Percentiles rank a stretch among this genome's conserved stretches.
phyloP scores from a whole-genome alignment of 2,797 vertebrate genomes.

The Gymnoscopelus microlampas region DNA sequence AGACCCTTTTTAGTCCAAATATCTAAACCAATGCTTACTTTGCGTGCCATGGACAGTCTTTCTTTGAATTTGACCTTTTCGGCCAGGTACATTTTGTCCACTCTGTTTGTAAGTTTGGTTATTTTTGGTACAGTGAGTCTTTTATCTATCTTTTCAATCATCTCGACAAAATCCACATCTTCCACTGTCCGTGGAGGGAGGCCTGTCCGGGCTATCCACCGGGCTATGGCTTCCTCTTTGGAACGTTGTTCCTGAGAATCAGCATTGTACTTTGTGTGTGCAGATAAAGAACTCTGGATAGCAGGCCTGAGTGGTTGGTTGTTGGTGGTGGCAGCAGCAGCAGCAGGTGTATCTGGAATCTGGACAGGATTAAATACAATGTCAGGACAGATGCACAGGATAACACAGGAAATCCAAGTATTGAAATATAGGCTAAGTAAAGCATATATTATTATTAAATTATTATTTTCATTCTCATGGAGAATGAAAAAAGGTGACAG shows the following conservation, averaged over 20 bases:
- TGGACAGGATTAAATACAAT: constrained; percentile 31
- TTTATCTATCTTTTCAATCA: constrained; percentile 16
- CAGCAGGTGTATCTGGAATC: constrained; percentile 13
- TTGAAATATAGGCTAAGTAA: too few species aligned
- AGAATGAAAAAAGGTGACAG: too few species aligned
- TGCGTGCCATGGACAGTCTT: constrained; percentile 16
- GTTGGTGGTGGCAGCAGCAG: background rate
- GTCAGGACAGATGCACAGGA: constrained; percentile 27
- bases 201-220: constrained; percentile 13
- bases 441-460: too few species aligned
- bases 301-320: constrained; percentile 11
- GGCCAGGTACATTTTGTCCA: constrained; percentile 13
- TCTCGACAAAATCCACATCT: constrained; percentile 8
- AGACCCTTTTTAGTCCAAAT: constrained; percentile 33
- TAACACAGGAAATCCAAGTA: constrained; percentile 17
- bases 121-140: constrained; percentile 11
- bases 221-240: constrained; percentile 4
- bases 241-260: constrained; percentile 3
- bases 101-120: constrained; percentile 7
- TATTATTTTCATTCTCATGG: too few species aligned
- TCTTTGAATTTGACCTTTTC: constrained; percentile 27
- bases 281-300: constrained; percentile 6
- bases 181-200: constrained; percentile 19
- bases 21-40: constrained; percentile 18
- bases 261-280: constrained; percentile 1